A percentile compares a stretch with the other conserved stretches of the same genome.
These are phyloP conservation scores for Thamnophis elegans DNA, from an alignment of 2,797 vertebrate species.

Conservation along the genomic window DNA sequence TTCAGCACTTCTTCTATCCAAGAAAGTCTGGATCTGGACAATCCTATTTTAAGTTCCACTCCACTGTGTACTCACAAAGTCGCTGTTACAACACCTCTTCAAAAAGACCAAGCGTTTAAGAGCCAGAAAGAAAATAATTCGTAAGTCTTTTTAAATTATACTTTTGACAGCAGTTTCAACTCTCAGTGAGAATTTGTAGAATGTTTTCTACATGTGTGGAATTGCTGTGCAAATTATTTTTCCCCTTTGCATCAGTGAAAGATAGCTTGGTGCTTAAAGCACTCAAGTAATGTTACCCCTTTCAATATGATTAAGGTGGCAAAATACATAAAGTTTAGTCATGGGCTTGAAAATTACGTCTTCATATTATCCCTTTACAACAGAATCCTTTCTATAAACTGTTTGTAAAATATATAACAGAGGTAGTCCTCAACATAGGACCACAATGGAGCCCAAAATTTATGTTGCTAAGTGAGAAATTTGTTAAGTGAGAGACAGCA, in stretches of 20 bases:
- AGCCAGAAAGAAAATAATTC: constrained; percentile 88
- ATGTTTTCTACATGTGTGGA: neutral
- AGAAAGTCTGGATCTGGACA: constrained; percentile 82
- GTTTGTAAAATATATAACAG: neutral
- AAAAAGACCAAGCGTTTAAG: constrained; percentile 80
- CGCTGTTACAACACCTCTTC: constrained; percentile 72
- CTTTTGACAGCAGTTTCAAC: neutral
- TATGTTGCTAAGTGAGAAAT: neutral
- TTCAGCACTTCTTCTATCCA: constrained; percentile 87
- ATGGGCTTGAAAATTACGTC: neutral
- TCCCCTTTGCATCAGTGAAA: neutral
- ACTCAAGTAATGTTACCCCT: neutral
- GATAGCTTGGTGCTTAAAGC: neutral
- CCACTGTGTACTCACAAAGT: constrained; percentile 84
- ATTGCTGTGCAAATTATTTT: neutral
- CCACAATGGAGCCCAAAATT: neutral
- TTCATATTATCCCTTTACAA: neutral
- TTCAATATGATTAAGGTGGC: neutral
- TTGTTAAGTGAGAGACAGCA: neutral
- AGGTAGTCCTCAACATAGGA: neutral
- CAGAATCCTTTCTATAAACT: neutral
- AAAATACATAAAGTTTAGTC: neutral
- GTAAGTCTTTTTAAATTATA: constrained; percentile 72
- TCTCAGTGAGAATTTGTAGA: neutral
- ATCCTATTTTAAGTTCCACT: constrained; percentile 78